Conservation (phyloP, 2,797 vertebrate genomes). For the Neosilurus hyrtlii region DNA sequence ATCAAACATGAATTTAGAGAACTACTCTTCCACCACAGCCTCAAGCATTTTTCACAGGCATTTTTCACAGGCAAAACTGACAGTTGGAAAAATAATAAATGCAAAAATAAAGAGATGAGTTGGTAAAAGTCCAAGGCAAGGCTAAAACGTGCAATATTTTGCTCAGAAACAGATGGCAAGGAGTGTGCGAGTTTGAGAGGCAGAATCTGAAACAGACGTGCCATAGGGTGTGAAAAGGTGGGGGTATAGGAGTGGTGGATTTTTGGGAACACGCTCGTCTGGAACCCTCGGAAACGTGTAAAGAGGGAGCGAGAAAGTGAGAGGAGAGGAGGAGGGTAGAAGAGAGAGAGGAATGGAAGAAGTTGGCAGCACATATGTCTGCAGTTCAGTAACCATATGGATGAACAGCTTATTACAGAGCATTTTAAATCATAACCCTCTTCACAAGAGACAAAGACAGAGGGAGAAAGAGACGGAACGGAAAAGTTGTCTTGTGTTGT, state of each 20-base stretch:
- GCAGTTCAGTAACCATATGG: constrained; percentile 60
- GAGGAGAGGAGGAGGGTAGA: constrained; percentile 67
- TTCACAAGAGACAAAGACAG: constrained; percentile 48
- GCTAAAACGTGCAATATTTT: constrained; percentile 74
- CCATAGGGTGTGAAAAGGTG: constrained; percentile 77
- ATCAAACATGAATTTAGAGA: constrained; percentile 52
- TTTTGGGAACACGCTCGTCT: constrained; percentile 67
- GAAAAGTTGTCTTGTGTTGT: constrained; percentile 23
- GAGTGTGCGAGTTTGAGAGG: constrained; percentile 55
- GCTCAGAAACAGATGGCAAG: constrained; percentile 78
- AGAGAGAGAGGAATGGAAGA: constrained; percentile 52
- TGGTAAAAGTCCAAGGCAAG: constrained; percentile 72
- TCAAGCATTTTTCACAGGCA: constrained; percentile 44
- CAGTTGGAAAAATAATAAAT: constrained; percentile 53
- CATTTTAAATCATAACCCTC: constrained; percentile 57
- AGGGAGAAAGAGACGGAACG: not conserved
- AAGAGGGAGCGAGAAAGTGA: constrained; percentile 66
- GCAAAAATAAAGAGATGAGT: constrained; percentile 67
- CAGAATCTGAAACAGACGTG: constrained; percentile 75
- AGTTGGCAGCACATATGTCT: constrained; percentile 62
- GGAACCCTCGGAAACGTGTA: constrained; percentile 69
- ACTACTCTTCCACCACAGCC: constrained; percentile 35
- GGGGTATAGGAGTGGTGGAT: constrained; percentile 68
- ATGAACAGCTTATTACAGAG: constrained; percentile 60
- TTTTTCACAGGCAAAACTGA: constrained; percentile 54